Percentiles rank a stretch among this genome's conserved stretches.
These are phyloP conservation scores for Chaetodon trifascialis DNA, from an alignment of 2,113 vertebrate species.

Conservation along the genomic window DNA sequence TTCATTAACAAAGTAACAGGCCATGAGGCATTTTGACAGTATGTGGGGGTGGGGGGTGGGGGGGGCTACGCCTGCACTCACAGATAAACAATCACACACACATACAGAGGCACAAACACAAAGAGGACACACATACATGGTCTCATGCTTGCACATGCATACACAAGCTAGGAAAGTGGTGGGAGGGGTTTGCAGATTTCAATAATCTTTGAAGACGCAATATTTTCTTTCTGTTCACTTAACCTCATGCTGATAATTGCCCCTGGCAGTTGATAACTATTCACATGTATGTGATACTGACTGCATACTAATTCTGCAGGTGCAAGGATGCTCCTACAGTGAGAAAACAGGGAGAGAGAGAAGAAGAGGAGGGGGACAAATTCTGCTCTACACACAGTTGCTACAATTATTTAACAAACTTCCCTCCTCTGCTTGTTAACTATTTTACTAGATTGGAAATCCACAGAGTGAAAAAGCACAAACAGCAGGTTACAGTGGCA, in stretches of 20 bases:
- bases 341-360: background rate
- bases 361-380: background rate
- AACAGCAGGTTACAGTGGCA: conserved; percentile 38
- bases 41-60: background rate
- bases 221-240: conserved; percentile 71
- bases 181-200: conserved; percentile 38
- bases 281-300: conserved; percentile 53
- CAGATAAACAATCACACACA: background rate
- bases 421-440: conserved; percentile 38
- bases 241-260: conserved; percentile 69
- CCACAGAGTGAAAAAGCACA: conserved; percentile 25
- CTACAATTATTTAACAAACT: conserved; percentile 47
- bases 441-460: conserved; percentile 42
- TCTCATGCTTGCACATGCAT: background rate
- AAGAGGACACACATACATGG: background rate
- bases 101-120: background rate
- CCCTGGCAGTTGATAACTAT: conserved; percentile 65
- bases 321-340: conserved; percentile 53
- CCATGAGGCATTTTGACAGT: conserved; percentile 42
- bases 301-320: conserved; percentile 80
- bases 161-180: background rate
- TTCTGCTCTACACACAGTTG: conserved; percentile 16
- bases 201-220: conserved; percentile 55
- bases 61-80: background rate
- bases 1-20: conserved; percentile 56